Evolutionary conservation across 1,140 invertebrate species (phyloP).

Genomic region (Zaprionus davidi): DNA sequence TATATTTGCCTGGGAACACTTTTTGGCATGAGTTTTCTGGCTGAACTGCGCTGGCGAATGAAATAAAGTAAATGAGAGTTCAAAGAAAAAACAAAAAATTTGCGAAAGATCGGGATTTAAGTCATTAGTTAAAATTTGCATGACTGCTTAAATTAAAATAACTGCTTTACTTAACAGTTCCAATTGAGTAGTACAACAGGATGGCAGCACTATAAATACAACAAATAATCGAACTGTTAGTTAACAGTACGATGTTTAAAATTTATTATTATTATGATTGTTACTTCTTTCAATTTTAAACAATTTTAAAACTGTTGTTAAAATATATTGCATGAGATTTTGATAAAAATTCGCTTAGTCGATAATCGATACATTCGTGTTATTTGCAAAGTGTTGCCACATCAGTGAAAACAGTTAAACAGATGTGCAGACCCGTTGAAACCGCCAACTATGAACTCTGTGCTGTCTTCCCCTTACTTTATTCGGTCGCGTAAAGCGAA

Average conservation of each 20-base stretch:
- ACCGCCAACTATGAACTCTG: constrained; percentile 40
- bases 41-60: not conserved
- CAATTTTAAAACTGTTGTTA: not conserved
- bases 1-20: too few relatives aligned
- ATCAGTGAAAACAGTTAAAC: not conserved
- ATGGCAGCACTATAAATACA: not conserved
- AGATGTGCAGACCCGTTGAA: constrained; percentile 1
- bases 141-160: not conserved
- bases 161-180: not conserved
- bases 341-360: not conserved
- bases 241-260: not conserved
- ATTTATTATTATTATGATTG: not conserved
- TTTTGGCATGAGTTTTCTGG: not conserved
- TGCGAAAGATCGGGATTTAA: not conserved
- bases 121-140: not conserved
- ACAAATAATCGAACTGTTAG: not conserved
- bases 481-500: constrained; percentile 39
- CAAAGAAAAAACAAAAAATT: not conserved
- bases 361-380: not conserved
- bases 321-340: not conserved
- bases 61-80: not conserved
- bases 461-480: constrained; percentile 9
- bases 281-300: not conserved
- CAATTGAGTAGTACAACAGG: not conserved
- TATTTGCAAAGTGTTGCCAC: not conserved